Percentiles rank a stretch among this genome's conserved stretches.
These are phyloP conservation scores for Rhabdomys pumilio DNA, from an alignment of 2,797 vertebrate species.

Conservation along the genomic window DNA sequence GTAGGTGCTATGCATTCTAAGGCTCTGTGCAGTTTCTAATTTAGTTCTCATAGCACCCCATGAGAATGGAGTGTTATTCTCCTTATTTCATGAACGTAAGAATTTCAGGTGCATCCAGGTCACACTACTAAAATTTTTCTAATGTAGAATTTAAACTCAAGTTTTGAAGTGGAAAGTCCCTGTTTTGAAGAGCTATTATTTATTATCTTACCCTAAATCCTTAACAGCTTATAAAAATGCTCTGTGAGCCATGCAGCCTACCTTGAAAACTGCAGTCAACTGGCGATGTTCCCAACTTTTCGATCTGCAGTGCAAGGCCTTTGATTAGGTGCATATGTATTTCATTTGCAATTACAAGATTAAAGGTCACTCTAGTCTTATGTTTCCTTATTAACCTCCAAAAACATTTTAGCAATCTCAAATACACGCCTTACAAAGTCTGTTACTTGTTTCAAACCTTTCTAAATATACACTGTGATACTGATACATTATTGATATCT, in stretches of 20 bases:
- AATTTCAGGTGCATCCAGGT: background rate
- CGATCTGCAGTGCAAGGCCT: slow-evolving; percentile 46
- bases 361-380: slow-evolving; percentile 78
- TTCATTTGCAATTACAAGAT: slow-evolving; percentile 75
- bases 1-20: background rate
- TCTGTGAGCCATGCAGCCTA: background rate
- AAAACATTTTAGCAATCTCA: slow-evolving; percentile 71
- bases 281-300: slow-evolving; percentile 35
- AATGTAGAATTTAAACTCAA: slow-evolving; percentile 62
- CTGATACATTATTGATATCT: slow-evolving; percentile 77
- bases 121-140: slow-evolving; percentile 15
- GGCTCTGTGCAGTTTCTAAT: slow-evolving; percentile 30
- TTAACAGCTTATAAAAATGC: slow-evolving; percentile 40
- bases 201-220: background rate
- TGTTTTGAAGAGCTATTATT: background rate
- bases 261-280: background rate
- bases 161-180: background rate
- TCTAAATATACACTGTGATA: slow-evolving; percentile 59
- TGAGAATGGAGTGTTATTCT: background rate
- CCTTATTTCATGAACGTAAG: slow-evolving; percentile 41
- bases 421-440: slow-evolving; percentile 50
- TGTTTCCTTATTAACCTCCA: slow-evolving; percentile 77
- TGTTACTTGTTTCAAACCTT: slow-evolving; percentile 61
- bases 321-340: slow-evolving; percentile 78
- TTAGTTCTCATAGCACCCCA: slow-evolving; percentile 1